These are phyloP conservation scores for Priocnemis perturbator DNA, from an alignment of 2,888 invertebrate genomes.

Conservation along the genomic window DNA sequence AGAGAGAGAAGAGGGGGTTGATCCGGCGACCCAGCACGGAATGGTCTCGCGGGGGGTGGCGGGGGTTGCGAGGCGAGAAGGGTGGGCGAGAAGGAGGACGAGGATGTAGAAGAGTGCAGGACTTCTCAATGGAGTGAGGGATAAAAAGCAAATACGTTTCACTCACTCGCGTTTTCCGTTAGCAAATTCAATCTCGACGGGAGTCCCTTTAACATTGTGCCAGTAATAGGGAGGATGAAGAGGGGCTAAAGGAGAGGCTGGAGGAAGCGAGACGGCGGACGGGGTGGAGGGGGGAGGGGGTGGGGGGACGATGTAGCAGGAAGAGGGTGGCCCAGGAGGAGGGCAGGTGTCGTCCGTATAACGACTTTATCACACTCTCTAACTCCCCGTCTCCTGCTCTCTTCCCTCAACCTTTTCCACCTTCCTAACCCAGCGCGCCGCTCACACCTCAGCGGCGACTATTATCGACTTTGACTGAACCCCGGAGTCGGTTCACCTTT, in stretches of 20 bases:
- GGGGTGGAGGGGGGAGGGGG: conserved; percentile 39
- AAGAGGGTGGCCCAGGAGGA: conserved; percentile 38
- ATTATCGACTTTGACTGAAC: conserved; percentile 67
- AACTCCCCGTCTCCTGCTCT: conserved; percentile 27
- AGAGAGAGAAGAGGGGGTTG: conserved; percentile 33
- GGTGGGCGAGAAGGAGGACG: conserved; percentile 40
- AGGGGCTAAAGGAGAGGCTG: conserved; percentile 60
- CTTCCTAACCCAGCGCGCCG: conserved; percentile 56
- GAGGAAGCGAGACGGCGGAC: conserved; percentile 34
- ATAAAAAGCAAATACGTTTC: conserved; percentile 75
- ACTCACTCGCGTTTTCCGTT: conserved; percentile 74
- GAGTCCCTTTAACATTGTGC: conserved; percentile 73
- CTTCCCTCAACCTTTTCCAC: conserved; percentile 53
- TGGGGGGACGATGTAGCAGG: conserved; percentile 23
- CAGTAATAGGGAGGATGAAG: conserved; percentile 72
- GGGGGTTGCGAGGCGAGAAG: conserved; percentile 32
- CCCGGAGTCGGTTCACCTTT: conserved; percentile 63
- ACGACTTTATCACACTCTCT: conserved; percentile 70
- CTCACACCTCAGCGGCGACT: conserved; percentile 63
- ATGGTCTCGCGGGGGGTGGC: conserved; percentile 35
- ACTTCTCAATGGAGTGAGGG: conserved; percentile 70
- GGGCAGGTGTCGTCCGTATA: conserved; percentile 71
- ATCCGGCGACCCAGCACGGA: conserved; percentile 45
- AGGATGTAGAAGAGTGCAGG: conserved; percentile 53
- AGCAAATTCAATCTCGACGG: conserved; percentile 74